Evolutionary conservation across 2,113 vertebrate species (phyloP), one percentile per base, ranked within the genome.

Genomic region (Galeopterus variegatus): DNA sequence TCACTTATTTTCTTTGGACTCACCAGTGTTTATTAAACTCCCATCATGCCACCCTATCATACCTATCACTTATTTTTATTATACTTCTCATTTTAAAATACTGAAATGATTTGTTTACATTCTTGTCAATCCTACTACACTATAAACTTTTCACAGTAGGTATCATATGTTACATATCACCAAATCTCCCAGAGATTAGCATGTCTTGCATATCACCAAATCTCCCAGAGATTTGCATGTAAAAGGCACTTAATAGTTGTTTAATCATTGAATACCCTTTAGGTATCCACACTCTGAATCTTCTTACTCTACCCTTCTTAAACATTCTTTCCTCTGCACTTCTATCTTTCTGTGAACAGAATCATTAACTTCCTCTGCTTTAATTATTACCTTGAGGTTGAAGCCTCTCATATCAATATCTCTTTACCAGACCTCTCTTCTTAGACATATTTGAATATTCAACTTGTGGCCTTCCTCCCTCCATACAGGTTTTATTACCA

Each of bases 361-460:
- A 86, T 91, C 62, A 83, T 88, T 76, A 62, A 64, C 14, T 69
- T 76, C 23, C 18, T 81, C 48, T 81, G 56, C 31, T 90, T 90
- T 54, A 67, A 77, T 48, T 77, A 85, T 75, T 76, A 75, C 76
- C 10, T 87, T 28, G 56, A 97, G 19, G 88, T 41, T 69, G 12
- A 88, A 92, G 10, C 73, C 48, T 93, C 69, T 60, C 50, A 70
- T 24, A 82, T 48, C 0, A 7, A 45, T 24, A 65, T 48, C 64
- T 89, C 65, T 88, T 75, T 21, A 92, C 36, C n/a, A 95, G 62
- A 83, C 23, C 54, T 88, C 76, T 83, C 76, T 82, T 73, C 41
- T 84, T 50, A 94, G 56, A 9, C 88, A 41, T 6, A 58, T 36
- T 3, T 79, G 26, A 94, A 90, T 73, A 82, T 93, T 21, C 52